Percentiles rank a stretch among this genome's conserved stretches.
Conservation (phyloP, 2,888 invertebrate species). For the Dastarcus helophoroides region DNA sequence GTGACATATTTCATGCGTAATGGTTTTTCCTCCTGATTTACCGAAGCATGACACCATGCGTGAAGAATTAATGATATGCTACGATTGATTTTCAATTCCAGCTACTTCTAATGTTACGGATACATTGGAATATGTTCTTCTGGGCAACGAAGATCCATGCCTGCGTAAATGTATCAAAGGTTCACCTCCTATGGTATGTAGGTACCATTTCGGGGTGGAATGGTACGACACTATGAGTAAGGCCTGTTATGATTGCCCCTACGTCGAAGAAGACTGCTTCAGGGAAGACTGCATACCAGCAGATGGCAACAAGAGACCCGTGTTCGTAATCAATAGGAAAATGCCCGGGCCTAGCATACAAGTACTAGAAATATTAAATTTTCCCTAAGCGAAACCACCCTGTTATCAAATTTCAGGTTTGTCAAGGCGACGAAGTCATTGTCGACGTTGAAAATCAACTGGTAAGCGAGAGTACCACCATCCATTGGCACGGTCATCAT, state of each 20-base stretch:
- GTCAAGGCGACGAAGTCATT: slow-evolving; percentile 70
- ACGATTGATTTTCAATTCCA: too few relatives aligned
- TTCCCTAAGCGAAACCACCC: too few relatives aligned
- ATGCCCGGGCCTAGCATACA: slow-evolving; percentile 81
- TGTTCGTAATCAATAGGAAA: slow-evolving; percentile 72
- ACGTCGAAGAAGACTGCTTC: slow-evolving; percentile 59
- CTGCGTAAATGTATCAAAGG: slow-evolving; percentile 51
- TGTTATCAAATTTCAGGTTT: slow-evolving; percentile 54
- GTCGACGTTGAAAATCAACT: slow-evolving; percentile 75
- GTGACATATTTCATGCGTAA: too few relatives aligned
- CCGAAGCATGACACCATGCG: too few relatives aligned
- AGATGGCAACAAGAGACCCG: slow-evolving; percentile 65
- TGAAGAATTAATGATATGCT: too few relatives aligned
- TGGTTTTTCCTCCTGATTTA: too few relatives aligned
- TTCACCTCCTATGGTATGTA: slow-evolving; percentile 52
- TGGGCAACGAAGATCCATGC: slow-evolving; percentile 41
- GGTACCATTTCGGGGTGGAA: slow-evolving; percentile 64
- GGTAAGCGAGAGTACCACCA: slow-evolving; percentile 67
- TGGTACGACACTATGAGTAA: slow-evolving; percentile 80
- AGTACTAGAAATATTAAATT: slow-evolving; percentile 38
- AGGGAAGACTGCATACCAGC: slow-evolving; percentile 72
- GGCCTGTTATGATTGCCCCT: slow-evolving; percentile 77
- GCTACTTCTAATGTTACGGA: slow-evolving; percentile 8
- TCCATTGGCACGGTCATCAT: slow-evolving; percentile 90
- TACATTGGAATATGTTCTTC: slow-evolving; percentile 25